These are phyloP conservation scores for Sylvilagus bachmani DNA, from an alignment of 2,113 vertebrate species.

Conservation along the genomic window DNA sequence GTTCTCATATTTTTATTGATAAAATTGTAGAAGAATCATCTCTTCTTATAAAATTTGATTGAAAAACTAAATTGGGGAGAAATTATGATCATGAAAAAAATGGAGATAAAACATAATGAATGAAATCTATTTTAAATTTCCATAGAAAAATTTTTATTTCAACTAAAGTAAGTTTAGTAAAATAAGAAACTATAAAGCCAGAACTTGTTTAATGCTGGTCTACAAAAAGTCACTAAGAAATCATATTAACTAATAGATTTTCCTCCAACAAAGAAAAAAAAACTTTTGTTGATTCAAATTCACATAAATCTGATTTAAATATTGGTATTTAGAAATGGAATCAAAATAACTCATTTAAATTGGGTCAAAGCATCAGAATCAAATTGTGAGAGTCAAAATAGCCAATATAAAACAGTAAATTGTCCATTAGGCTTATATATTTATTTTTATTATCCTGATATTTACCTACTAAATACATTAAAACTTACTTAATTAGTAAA, in stretches of 20 bases:
- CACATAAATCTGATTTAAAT: not conserved
- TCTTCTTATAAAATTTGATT: not conserved
- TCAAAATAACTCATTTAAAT: slow-evolving; percentile 34
- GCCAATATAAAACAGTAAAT: not conserved
- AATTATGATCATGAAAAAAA: slow-evolving; percentile 43
- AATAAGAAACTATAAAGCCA: not conserved
- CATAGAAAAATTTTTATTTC: not conserved
- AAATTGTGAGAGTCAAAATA: not conserved
- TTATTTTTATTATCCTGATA: not conserved
- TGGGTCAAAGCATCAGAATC: not conserved
- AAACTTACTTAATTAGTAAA: not conserved
- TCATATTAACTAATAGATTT: not conserved
- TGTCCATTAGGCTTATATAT: not conserved
- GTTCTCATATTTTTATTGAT: not conserved
- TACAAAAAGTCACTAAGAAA: not conserved
- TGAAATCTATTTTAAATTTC: not conserved
- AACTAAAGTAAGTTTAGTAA: slow-evolving; percentile 13
- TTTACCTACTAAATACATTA: slow-evolving; percentile 7
- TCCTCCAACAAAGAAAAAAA: not conserved
- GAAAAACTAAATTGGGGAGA: not conserved
- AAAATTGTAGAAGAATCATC: slow-evolving; percentile 23
- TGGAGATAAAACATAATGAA: not conserved
- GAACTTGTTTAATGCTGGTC: not conserved
- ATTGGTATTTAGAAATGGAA: not conserved
- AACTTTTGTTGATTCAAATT: not conserved